Percentiles rank a stretch among this genome's conserved stretches.
Evolutionary conservation across 2,888 invertebrate species (phyloP).

Genomic region (Dryomyza anilis): DNA sequence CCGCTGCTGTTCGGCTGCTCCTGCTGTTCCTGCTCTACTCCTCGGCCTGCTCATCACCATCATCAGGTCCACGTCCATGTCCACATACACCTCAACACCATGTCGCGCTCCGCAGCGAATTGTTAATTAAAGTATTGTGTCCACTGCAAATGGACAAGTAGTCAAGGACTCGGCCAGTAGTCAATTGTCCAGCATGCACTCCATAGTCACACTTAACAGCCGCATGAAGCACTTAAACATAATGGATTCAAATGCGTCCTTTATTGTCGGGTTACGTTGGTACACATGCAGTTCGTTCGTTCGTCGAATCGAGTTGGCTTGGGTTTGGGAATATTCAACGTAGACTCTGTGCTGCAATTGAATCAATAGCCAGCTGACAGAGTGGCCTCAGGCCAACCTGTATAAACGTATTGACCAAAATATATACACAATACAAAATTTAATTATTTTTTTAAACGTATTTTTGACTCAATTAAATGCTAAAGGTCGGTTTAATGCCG

Average conservation of each 20-base stretch:
- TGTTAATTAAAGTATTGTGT: conserved; percentile 55
- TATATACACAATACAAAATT: too few relatives aligned
- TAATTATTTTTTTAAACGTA: too few relatives aligned
- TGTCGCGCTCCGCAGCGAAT: conserved; percentile 39
- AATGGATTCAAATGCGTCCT: conserved; percentile 52
- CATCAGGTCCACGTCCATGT: background rate
- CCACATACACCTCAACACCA: conserved; percentile 13
- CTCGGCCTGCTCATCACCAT: background rate
- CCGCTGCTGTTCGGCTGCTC: background rate
- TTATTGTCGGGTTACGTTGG: conserved; percentile 9
- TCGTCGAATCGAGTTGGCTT: too few relatives aligned
- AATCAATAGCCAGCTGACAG: too few relatives aligned
- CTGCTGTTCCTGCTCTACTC: background rate
- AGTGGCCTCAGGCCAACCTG: too few relatives aligned
- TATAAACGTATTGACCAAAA: too few relatives aligned
- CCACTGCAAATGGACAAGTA: conserved; percentile 53
- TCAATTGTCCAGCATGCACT: conserved; percentile 53
- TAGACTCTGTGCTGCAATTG: too few relatives aligned
- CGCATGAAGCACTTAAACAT: conserved; percentile 53
- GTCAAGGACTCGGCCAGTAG: conserved; percentile 51
- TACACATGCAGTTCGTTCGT: too few relatives aligned
- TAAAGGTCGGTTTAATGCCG: too few relatives aligned
- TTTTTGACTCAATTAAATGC: too few relatives aligned
- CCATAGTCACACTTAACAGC: conserved; percentile 55
- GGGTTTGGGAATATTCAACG: too few relatives aligned